phyloP scores from a whole-genome alignment of 1,140 invertebrate genomes.

The Ooceraea biroi region DNA sequence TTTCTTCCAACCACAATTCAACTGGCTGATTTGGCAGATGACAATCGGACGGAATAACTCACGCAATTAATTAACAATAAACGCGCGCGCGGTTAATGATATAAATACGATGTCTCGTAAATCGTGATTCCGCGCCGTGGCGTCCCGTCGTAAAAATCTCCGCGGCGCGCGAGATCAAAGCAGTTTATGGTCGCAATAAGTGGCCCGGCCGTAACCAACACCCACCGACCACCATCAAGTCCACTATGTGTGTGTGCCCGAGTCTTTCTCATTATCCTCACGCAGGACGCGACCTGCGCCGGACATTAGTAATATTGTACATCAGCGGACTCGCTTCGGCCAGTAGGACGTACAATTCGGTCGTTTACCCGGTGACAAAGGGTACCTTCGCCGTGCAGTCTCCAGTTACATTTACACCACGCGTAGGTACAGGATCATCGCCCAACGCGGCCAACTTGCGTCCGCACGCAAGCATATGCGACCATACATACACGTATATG shows the following conservation, averaged over 20 bases:
- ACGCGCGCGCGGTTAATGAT: slow-evolving; percentile 18
- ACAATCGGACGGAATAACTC: too few relatives aligned
- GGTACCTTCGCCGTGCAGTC: slow-evolving; percentile 64
- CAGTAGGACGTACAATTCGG: slow-evolving; percentile 71
- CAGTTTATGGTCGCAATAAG: slow-evolving; percentile 50
- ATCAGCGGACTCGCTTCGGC: slow-evolving; percentile 60
- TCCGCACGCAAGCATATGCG: not conserved
- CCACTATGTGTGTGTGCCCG: slow-evolving; percentile 18
- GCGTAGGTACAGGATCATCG: slow-evolving; percentile 65
- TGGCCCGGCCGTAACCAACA: slow-evolving; percentile 28
- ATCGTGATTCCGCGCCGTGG: slow-evolving; percentile 25
- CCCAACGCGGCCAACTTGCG: slow-evolving; percentile 47
- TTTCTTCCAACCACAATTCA: not conserved
- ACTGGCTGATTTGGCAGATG: not conserved
- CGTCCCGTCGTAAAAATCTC: slow-evolving; percentile 42
- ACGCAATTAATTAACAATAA: too few relatives aligned
- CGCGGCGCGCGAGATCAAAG: slow-evolving; percentile 38
- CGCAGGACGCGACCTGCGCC: slow-evolving; percentile 53
- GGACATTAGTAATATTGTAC: slow-evolving; percentile 74
- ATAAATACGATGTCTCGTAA: slow-evolving; percentile 14
- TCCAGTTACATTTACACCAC: slow-evolving; percentile 67
- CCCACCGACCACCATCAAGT: not conserved
- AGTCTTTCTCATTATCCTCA: slow-evolving; percentile 68
- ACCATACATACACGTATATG: not conserved
- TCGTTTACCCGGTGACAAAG: slow-evolving; percentile 74